phyloP scores from a whole-genome alignment of 2,797 vertebrate species.

The Eurystomus glaucurus region DNA sequence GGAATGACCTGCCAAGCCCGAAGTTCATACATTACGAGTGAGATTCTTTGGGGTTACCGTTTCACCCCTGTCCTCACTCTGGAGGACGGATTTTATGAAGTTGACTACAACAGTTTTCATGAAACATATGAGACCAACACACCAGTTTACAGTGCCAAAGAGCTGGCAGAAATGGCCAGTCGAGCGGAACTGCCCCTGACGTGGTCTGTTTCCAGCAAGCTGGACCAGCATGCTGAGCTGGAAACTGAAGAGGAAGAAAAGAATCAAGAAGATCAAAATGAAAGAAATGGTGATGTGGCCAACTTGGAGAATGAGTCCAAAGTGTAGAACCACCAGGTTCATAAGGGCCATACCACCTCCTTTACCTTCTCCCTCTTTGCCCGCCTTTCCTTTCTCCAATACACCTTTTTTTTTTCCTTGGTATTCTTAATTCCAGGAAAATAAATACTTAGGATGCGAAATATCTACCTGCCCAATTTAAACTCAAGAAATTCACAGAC shows the following conservation, averaged over 20 bases:
- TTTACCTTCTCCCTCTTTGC: neutral
- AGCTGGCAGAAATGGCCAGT: conserved; percentile 90
- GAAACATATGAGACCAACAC: conserved; percentile 98
- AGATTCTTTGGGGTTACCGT: conserved; percentile 98
- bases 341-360: neutral
- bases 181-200: conserved; percentile 92
- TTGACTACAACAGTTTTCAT: conserved; percentile 99
- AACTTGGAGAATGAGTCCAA: conserved; percentile 96
- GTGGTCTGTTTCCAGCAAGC: conserved; percentile 95
- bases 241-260: conserved; percentile 86
- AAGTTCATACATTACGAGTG: conserved; percentile 94
- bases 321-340: conserved; percentile 82
- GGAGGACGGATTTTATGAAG: conserved; percentile 98
- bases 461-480: conserved; percentile 70
- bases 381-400: neutral
- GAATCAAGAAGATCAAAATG: conserved; percentile 86
- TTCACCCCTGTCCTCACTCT: conserved; percentile 97
- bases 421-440: neutral
- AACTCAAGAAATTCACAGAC: conserved; percentile 35
- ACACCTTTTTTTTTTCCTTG: neutral
- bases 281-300: conserved; percentile 94
- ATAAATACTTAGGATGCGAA: conserved; percentile 58
- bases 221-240: conserved; percentile 92
- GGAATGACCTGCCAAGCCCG: conserved; percentile 99
- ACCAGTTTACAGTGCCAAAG: conserved; percentile 93